Percentiles rank a stretch among this genome's conserved stretches.
phyloP scores from a whole-genome alignment of 2,113 vertebrate genomes.

The Pavo muticus region DNA sequence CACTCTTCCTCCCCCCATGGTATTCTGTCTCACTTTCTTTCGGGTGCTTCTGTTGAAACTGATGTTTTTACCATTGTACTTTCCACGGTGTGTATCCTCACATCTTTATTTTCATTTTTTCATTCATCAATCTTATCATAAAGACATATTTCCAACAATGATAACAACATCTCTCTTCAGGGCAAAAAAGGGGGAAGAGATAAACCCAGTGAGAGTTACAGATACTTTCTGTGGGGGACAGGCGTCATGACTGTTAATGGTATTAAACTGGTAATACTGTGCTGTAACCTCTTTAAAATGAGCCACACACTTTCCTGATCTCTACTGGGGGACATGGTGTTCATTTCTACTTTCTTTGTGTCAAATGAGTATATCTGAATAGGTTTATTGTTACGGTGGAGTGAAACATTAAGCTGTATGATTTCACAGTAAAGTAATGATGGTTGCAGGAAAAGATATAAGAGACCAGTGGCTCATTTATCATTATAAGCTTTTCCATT shows the following conservation, averaged over 20 bases:
- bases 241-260: fast-evolving
- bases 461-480: background rate
- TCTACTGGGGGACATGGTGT: fast-evolving
- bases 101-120: background rate
- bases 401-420: background rate
- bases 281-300: background rate
- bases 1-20: background rate
- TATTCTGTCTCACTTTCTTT: background rate
- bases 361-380: background rate
- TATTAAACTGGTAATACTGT: background rate
- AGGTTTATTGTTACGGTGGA: background rate
- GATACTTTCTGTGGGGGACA: background rate
- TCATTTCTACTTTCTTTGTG: background rate
- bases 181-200: background rate
- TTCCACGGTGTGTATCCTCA: background rate
- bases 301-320: background rate
- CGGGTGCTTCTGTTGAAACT: background rate
- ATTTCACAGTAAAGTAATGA: background rate
- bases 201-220: background rate
- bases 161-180: background rate
- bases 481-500: background rate
- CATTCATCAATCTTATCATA: background rate
- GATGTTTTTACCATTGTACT: background rate
- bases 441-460: background rate
- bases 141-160: background rate